A percentile compares a stretch with the other conserved stretches of the same genome.
Conservation (phyloP, 53 echinoderm and acorn worm genomes). For the Zoroaster sp. region DNA sequence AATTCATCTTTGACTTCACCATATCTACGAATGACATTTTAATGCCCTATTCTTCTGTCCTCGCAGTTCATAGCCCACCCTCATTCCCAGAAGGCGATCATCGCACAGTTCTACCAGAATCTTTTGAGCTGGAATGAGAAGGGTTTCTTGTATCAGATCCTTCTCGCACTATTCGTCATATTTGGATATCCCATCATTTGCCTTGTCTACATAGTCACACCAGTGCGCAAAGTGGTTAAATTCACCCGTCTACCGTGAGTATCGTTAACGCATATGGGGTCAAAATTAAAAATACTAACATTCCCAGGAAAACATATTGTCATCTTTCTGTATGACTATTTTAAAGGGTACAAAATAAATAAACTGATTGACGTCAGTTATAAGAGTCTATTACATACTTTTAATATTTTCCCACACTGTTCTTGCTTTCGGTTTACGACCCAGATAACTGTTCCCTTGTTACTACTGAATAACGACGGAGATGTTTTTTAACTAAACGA, state of each 20-base stretch:
- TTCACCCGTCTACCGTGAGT: slow-evolving; percentile 26
- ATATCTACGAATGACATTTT: neutral
- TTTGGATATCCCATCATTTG: slow-evolving; percentile 42
- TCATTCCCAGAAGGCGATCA: slow-evolving; percentile 72
- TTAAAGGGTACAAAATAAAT: no score
- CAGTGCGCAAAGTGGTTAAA: slow-evolving; percentile 20
- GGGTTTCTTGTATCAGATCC: neutral
- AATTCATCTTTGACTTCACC: neutral
- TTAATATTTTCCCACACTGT: neutral
- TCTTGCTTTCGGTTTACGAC: neutral
- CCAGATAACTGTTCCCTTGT: neutral
- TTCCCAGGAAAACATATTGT: neutral
- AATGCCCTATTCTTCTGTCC: neutral
- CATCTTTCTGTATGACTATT: neutral
- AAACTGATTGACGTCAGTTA: no score
- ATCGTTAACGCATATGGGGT: neutral
- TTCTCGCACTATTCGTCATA: slow-evolving; percentile 12
- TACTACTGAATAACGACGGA: no score
- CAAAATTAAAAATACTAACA: neutral
- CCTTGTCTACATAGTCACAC: slow-evolving; percentile 56
- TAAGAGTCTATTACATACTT: neutral
- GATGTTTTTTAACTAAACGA: no score
- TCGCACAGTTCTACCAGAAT: slow-evolving; percentile 64
- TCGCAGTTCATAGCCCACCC: slow-evolving; percentile 76
- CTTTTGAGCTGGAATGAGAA: slow-evolving; percentile 47